A percentile compares a stretch with the other conserved stretches of the same genome.
These are phyloP conservation scores for Acheta domesticus DNA, from an alignment of 2,888 invertebrate genomes.

Conservation along the genomic window DNA sequence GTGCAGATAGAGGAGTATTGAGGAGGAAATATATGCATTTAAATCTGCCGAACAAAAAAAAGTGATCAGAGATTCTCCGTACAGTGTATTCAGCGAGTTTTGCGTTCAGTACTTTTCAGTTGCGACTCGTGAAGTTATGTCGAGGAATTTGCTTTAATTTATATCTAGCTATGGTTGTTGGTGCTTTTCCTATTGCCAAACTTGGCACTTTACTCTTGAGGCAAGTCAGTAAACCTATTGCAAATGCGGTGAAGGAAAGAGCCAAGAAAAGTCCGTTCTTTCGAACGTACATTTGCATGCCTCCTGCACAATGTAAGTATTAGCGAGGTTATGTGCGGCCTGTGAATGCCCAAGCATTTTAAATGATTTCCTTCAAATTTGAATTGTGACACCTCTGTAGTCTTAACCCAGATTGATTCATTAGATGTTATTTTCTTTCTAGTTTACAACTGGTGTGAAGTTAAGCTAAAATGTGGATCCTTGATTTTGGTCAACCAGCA, in stretches of 20 bases:
- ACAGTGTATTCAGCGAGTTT: too few relatives aligned
- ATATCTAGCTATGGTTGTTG: slow-evolving; percentile 63
- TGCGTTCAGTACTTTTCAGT: too few relatives aligned
- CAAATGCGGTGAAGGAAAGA: slow-evolving; percentile 73
- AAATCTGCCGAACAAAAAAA: too few relatives aligned
- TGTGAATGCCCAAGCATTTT: too few relatives aligned
- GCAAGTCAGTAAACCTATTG: slow-evolving; percentile 89
- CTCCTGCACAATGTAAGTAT: slow-evolving; percentile 80
- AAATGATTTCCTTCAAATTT: background rate
- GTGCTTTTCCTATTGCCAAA: slow-evolving; percentile 85
- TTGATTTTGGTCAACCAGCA: slow-evolving; percentile 86
- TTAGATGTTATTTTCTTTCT: slow-evolving; percentile 19
- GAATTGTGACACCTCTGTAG: background rate
- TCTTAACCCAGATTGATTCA: background rate
- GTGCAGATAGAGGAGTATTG: too few relatives aligned
- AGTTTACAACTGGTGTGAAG: slow-evolving; percentile 93
- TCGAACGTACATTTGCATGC: slow-evolving; percentile 88
- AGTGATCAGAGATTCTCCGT: too few relatives aligned
- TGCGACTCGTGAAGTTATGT: too few relatives aligned
- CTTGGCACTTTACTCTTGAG: slow-evolving; percentile 69
- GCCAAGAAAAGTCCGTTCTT: slow-evolving; percentile 86
- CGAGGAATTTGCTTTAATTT: too few relatives aligned
- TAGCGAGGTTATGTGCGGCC: slow-evolving; percentile 27
- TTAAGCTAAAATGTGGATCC: slow-evolving; percentile 88
- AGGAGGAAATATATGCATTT: too few relatives aligned